phyloP scores from a whole-genome alignment of 1,140 invertebrate species.

The Monomorium pharaonis region DNA sequence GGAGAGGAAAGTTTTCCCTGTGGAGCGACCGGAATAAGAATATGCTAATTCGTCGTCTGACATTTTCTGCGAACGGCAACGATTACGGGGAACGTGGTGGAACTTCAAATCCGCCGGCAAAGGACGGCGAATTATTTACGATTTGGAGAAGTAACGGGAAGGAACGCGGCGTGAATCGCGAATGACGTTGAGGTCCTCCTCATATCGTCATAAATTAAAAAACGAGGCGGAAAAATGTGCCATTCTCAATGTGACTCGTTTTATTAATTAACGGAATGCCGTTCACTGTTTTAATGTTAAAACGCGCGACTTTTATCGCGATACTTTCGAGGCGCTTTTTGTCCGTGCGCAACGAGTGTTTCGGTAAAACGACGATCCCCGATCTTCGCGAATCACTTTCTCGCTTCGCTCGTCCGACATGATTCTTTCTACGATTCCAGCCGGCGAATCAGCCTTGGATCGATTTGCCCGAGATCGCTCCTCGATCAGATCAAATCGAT shows the following conservation, averaged over 20 bases:
- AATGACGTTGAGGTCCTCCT: conserved; percentile 61
- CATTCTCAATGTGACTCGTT: neutral
- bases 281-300: conserved; percentile 36
- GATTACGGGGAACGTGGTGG: conserved; percentile 70
- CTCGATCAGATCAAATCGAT: conserved; percentile 72
- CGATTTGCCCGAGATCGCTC: conserved; percentile 70
- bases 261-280: neutral
- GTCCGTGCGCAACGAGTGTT: conserved; percentile 51
- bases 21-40: conserved; percentile 24
- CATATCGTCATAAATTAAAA: conserved; percentile 29
- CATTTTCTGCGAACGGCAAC: conserved; percentile 61
- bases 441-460: conserved; percentile 68
- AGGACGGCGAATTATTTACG: conserved; percentile 77
- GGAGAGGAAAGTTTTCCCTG: conserved; percentile 12
- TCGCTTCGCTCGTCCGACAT: conserved; percentile 71
- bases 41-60: conserved; percentile 65
- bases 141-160: conserved; percentile 75
- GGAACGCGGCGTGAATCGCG: conserved; percentile 72
- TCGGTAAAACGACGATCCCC: conserved; percentile 70
- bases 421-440: conserved; percentile 67
- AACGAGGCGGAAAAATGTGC: neutral
- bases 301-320: neutral
- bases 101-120: conserved; percentile 77
- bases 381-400: conserved; percentile 71
- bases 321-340: conserved; percentile 57